phyloP scores from a whole-genome alignment of 2,888 invertebrate genomes.

The Nomada lathburiana region DNA sequence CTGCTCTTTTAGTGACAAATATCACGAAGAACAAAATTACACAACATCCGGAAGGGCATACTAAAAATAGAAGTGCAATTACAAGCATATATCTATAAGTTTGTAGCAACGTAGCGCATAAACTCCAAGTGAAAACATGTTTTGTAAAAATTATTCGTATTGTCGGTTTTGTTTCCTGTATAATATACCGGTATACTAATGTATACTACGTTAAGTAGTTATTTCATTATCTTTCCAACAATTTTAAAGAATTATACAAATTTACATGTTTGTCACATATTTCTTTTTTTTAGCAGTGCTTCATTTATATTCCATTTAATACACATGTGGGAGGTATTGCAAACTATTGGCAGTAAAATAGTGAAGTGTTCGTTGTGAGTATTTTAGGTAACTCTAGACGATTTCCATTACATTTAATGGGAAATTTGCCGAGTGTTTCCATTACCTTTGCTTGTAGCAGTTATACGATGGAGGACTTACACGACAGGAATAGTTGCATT shows the following conservation, averaged over 20 bases:
- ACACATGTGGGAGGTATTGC: background rate
- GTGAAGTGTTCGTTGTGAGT: background rate
- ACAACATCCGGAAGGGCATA: too few species aligned
- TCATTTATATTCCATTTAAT: background rate
- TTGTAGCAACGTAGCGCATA: too few species aligned
- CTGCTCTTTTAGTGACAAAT: too few species aligned
- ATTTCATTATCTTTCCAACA: background rate
- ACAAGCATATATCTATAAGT: too few species aligned
- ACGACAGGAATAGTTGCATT: background rate
- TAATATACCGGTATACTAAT: too few species aligned
- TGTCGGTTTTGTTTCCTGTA: too few species aligned
- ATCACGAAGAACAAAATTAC: too few species aligned
- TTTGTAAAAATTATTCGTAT: too few species aligned
- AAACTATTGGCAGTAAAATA: background rate
- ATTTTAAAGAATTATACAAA: background rate
- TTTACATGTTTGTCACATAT: background rate
- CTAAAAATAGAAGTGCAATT: too few species aligned
- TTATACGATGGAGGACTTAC: background rate
- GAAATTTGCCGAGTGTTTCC: background rate
- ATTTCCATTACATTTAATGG: constrained; percentile 16
- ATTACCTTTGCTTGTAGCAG: background rate
- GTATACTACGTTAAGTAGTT: background rate
- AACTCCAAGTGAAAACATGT: too few species aligned
- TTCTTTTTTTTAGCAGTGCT: background rate
- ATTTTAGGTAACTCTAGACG: background rate